phyloP scores from a whole-genome alignment of 2,797 vertebrate species.

The Scolopax rusticola region DNA sequence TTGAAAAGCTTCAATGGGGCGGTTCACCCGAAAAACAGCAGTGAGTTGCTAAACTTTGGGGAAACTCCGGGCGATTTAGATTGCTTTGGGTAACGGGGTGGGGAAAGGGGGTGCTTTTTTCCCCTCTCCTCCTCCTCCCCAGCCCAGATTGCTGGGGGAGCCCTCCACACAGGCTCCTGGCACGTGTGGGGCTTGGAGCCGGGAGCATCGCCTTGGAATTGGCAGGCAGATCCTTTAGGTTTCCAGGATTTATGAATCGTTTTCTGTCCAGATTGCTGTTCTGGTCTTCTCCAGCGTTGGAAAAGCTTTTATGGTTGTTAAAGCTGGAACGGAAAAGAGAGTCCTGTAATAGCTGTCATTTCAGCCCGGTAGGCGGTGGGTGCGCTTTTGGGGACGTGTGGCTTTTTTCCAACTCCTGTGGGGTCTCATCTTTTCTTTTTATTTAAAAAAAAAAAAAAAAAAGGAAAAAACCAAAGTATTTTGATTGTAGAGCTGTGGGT shows the following conservation, averaged over 20 bases:
- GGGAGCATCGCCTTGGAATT: constrained; percentile 32
- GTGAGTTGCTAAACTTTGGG: background rate
- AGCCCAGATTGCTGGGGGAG: background rate
- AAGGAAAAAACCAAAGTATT: background rate
- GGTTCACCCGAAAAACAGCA: rapidly evolving
- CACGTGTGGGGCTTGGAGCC: background rate
- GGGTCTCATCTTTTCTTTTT: background rate
- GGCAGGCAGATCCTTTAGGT: background rate
- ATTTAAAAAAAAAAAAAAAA: background rate
- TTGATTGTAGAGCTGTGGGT: background rate
- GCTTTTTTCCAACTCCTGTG: background rate
- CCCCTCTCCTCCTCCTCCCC: too few species aligned
- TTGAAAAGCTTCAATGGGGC: background rate
- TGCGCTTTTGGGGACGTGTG: background rate
- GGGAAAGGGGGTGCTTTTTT: background rate
- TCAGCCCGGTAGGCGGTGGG: background rate
- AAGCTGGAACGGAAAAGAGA: constrained; percentile 21
- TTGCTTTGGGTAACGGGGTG: background rate
- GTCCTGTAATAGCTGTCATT: background rate
- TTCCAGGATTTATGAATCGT: constrained; percentile 61
- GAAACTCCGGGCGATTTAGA: background rate
- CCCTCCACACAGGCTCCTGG: background rate
- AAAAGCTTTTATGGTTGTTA: constrained; percentile 26
- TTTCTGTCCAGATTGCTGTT: constrained; percentile 60
- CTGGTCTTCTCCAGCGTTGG: constrained; percentile 3